Conservation (phyloP, 2,888 invertebrate species). For the Aspidiotus rigidus region DNA sequence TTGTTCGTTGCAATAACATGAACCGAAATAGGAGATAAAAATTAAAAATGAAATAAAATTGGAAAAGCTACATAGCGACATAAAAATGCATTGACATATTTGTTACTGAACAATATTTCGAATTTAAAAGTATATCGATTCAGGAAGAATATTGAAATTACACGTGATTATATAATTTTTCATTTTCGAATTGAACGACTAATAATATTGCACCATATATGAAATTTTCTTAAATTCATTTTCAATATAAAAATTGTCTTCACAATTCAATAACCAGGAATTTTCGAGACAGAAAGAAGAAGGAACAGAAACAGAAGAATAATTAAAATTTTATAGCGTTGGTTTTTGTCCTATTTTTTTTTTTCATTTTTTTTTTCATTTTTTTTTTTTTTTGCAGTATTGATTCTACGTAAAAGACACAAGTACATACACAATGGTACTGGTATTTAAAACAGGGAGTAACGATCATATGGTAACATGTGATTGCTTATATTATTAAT, state of each 20-base stretch:
- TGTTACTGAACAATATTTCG: neutral
- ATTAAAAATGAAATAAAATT: conserved; percentile 1
- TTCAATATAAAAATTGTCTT: conserved; percentile 1
- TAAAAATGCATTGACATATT: conserved; percentile 27
- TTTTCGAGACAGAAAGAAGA: neutral
- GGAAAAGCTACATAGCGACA: conserved; percentile 7
- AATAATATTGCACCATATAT: neutral
- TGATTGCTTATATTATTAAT: conserved; percentile 30
- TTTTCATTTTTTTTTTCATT: neutral
- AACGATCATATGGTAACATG: conserved; percentile 33
- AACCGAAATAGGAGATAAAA: neutral
- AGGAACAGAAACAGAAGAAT: too few relatives aligned
- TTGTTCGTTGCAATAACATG: conserved; percentile 25
- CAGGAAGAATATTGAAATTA: too few relatives aligned
- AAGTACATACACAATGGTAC: conserved; percentile 27
- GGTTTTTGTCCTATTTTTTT: neutral
- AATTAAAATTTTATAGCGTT: neutral
- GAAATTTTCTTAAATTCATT: conserved; percentile 15
- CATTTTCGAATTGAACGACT: too few relatives aligned
- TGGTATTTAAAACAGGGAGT: conserved; percentile 29
- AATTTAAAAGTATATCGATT: too few relatives aligned
- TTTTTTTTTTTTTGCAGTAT: neutral
- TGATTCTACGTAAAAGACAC: conserved; percentile 10
- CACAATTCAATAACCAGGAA: neutral
- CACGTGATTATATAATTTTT: too few relatives aligned